A percentile compares a stretch with the other conserved stretches of the same genome.
Conservation (phyloP, 2,797 vertebrate genomes). For the Lagocephalus sceleratus region DNA sequence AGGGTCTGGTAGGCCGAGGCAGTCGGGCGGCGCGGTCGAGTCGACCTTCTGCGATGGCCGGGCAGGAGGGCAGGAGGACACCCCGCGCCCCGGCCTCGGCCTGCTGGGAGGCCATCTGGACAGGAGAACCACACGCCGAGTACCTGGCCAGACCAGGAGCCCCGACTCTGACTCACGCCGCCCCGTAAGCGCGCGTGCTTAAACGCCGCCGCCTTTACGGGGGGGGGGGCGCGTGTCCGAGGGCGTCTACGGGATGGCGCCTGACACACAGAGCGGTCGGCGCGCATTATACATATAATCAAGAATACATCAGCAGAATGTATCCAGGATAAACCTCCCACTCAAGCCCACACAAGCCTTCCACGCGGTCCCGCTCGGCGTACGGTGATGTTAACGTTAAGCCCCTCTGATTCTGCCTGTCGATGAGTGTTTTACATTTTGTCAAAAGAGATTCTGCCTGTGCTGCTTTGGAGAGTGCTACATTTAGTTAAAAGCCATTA, state of each 20-base stretch:
- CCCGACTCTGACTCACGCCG: constrained; percentile 58
- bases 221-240: neutral
- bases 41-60: constrained; percentile 78
- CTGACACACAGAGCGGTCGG: constrained; percentile 43
- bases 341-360: constrained; percentile 65
- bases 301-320: constrained; percentile 51
- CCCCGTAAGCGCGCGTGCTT: constrained; percentile 34
- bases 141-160: constrained; percentile 74
- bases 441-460: constrained; percentile 69
- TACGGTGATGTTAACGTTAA: constrained; percentile 58
- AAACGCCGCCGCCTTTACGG: constrained; percentile 12
- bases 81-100: constrained; percentile 69
- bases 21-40: constrained; percentile 66
- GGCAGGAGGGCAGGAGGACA: constrained; percentile 76
- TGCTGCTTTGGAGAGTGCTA: constrained; percentile 72
- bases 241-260: constrained; percentile 6
- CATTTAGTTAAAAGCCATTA: constrained; percentile 82
- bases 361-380: constrained; percentile 52
- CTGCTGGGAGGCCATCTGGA: constrained; percentile 82
- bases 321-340: constrained; percentile 63
- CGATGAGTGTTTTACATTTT: constrained; percentile 74
- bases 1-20: constrained; percentile 53
- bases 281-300: constrained; percentile 54
- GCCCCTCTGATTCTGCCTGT: constrained; percentile 58
- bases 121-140: constrained; percentile 78